A percentile compares a stretch with the other conserved stretches of the same genome.
These are phyloP conservation scores for Hirtodrosophila cameraria DNA, from an alignment of 2,888 invertebrate genomes.

Conservation along the genomic window DNA sequence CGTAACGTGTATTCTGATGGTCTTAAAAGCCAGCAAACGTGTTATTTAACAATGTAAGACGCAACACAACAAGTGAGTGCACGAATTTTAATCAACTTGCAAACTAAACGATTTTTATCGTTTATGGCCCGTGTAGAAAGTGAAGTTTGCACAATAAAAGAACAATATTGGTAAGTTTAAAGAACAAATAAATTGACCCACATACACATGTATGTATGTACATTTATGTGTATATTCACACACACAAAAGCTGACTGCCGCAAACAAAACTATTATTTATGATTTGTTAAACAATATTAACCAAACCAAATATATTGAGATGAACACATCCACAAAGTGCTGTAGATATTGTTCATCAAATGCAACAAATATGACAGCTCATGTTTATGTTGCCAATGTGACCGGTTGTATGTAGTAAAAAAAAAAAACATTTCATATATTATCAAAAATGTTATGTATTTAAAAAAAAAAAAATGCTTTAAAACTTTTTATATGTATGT, in stretches of 20 bases:
- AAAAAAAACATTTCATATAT: slow-evolving; percentile 2
- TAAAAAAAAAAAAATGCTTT: too few relatives aligned
- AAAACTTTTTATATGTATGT: too few relatives aligned
- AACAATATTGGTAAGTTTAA: slow-evolving; percentile 55
- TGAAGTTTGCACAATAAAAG: slow-evolving; percentile 30
- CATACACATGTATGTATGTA: slow-evolving; percentile 37
- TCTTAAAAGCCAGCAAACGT: slow-evolving; percentile 44
- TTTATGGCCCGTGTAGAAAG: slow-evolving; percentile 10
- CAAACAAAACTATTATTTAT: background rate
- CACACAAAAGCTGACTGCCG: slow-evolving; percentile 17
- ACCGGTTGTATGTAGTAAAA: slow-evolving; percentile 28
- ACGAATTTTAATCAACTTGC: slow-evolving; percentile 10
- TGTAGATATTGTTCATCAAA: slow-evolving; percentile 17
- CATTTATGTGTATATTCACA: slow-evolving; percentile 12
- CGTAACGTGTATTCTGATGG: slow-evolving; percentile 24
- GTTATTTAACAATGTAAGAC: slow-evolving; percentile 68
- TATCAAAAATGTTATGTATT: background rate
- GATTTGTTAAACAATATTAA: background rate
- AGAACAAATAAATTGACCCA: slow-evolving; percentile 70
- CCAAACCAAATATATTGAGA: background rate
- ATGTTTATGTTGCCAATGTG: slow-evolving; percentile 39
- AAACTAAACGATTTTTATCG: background rate
- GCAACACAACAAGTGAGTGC: slow-evolving; percentile 53
- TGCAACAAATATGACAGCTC: slow-evolving; percentile 39
- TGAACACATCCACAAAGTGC: background rate